Percentiles rank a stretch among this genome's conserved stretches.
These are phyloP conservation scores for Stegastes partitus DNA, from an alignment of 2,113 vertebrate species.

Conservation along the genomic window DNA sequence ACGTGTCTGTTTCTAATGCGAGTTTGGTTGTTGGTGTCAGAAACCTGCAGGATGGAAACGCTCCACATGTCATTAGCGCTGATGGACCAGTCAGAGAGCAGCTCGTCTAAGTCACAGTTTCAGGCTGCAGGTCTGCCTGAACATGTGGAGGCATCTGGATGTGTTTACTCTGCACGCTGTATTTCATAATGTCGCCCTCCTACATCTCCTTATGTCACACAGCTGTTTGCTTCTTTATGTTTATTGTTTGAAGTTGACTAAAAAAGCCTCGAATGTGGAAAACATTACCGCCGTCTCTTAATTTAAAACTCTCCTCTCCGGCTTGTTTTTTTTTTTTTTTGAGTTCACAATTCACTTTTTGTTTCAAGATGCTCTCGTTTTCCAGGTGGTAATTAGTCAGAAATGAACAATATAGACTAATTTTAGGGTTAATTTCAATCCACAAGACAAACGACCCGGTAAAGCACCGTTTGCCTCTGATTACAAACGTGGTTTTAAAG, in stretches of 20 bases:
- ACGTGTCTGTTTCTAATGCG: too few species aligned
- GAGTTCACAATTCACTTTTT: not conserved
- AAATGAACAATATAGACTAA: too few species aligned
- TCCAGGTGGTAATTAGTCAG: not conserved
- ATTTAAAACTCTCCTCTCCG: not conserved
- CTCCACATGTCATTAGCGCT: not conserved
- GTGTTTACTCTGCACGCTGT: constrained; percentile 47
- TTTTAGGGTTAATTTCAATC: too few species aligned
- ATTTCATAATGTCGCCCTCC: constrained; percentile 34
- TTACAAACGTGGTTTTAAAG: too few species aligned
- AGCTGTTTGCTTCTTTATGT: constrained; percentile 66
- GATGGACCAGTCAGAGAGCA: not conserved
- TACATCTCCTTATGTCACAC: constrained; percentile 62
- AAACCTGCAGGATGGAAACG: not conserved
- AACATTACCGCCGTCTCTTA: constrained; percentile 43
- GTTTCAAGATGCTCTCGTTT: not conserved
- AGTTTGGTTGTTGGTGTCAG: not conserved
- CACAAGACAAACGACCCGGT: too few species aligned
- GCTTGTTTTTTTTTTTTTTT: not conserved
- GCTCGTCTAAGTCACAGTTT: not conserved
- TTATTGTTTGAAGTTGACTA: constrained; percentile 62
- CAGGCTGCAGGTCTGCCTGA: constrained; percentile 43
- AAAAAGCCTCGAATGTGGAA: constrained; percentile 52
- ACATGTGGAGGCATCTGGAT: constrained; percentile 58
- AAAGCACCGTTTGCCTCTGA: too few species aligned